A percentile compares a stretch with the other conserved stretches of the same genome.
Conservation (phyloP, 2,888 invertebrate species). For the Sicus ferrugineus region DNA sequence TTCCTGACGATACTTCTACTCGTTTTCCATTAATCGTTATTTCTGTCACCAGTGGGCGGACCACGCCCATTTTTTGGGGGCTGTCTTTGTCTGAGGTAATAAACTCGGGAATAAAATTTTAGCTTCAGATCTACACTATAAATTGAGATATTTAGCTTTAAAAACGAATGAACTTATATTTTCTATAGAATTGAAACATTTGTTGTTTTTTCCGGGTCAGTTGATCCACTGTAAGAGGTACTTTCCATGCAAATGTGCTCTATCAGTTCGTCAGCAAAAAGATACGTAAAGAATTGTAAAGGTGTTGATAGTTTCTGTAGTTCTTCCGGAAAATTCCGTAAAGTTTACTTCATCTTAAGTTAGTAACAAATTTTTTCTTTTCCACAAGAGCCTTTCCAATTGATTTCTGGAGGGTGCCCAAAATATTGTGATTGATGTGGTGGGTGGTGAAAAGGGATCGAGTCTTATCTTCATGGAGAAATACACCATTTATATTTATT, state of each 20-base stretch:
- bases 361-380: background rate
- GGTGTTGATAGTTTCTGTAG: background rate
- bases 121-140: no score
- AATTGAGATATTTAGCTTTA: no score
- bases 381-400: background rate
- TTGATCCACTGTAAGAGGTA: slow-evolving; percentile 7
- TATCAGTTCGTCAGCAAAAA: background rate
- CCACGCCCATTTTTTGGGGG: no score
- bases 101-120: no score
- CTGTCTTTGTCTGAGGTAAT: no score
- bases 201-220: background rate
- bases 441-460: background rate
- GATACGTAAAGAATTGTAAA: background rate
- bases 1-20: no score
- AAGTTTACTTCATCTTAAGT: slow-evolving; percentile 2
- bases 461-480: no score
- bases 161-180: no score
- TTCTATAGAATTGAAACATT: background rate
- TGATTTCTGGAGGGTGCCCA: background rate
- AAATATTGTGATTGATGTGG: background rate
- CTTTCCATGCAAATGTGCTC: slow-evolving; percentile 4
- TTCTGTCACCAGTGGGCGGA: no score
- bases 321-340: background rate
- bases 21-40: no score
- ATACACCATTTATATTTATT: no score